phyloP scores from a whole-genome alignment of 2,888 invertebrate genomes.

The Chrysodeixis includens region DNA sequence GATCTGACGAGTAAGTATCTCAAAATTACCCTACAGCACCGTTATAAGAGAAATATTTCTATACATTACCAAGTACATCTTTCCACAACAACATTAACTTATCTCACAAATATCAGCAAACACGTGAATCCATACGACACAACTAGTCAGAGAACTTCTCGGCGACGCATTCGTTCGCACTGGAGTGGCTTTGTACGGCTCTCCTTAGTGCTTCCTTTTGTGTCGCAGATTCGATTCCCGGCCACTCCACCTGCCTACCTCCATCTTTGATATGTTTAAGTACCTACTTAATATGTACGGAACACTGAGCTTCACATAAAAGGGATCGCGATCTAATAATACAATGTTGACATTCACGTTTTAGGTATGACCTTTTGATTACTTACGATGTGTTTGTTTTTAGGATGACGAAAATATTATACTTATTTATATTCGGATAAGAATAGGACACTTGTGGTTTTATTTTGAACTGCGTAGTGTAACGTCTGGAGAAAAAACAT shows the following conservation, averaged over 20 bases:
- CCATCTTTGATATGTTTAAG: constrained; percentile 53
- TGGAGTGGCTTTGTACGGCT: constrained; percentile 54
- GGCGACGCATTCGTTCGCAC: constrained; percentile 44
- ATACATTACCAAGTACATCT: too few species aligned
- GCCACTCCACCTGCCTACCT: constrained; percentile 46
- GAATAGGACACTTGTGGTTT: constrained; percentile 13
- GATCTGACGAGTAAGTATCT: too few species aligned
- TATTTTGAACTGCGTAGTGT: too few species aligned
- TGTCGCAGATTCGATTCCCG: constrained; percentile 63
- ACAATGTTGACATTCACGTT: constrained; percentile 22
- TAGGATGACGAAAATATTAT: constrained; percentile 27
- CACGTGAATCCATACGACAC: neutral
- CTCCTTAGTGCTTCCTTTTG: constrained; percentile 58
- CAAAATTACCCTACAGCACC: too few species aligned
- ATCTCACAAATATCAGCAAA: neutral
- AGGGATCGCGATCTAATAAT: constrained; percentile 32
- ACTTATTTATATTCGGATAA: constrained; percentile 31
- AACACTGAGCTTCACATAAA: constrained; percentile 37
- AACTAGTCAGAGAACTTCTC: constrained; percentile 32
- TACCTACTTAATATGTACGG: constrained; percentile 47
- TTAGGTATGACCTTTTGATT: constrained; percentile 15
- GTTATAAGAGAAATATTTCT: too few species aligned
- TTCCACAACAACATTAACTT: neutral
- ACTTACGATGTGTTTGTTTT: constrained; percentile 7
- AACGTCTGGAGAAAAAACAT: too few species aligned